Evolutionary conservation across 2,113 vertebrate genomes (phyloP), one percentile per base, ranked within the genome.

Genomic region (Plecotus auritus): DNA sequence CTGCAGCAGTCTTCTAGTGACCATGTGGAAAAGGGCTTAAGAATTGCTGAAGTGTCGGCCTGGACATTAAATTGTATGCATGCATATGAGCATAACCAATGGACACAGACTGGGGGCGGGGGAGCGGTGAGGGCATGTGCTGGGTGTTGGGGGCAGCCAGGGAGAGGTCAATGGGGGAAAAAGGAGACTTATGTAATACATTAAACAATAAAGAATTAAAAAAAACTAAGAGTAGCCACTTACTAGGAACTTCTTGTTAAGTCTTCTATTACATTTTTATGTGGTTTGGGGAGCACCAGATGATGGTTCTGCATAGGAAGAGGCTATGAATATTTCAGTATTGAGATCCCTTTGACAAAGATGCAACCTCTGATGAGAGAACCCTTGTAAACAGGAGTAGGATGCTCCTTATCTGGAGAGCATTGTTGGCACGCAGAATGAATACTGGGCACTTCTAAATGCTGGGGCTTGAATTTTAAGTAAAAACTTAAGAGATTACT

Each of bases 191-290:
- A 56, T 22, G 54, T 56, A 22, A 56, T 22, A 56, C 54, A 20
- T 20, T 56, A 9, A 56, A 56, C 54, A 56, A 56, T 56, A 56
- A 56, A 56, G 54, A 56, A 56, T 18, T 56, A 6, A 51, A 16
- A 22, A 56, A 56, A 69, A 85, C 14, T n/a, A 42, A 4, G 30
- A 42, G 8, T 28, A 51, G 35, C 56, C 23, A 30, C 54, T 67
- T 32, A 30, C 26, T 30, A 20, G 30, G 49, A 30, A 76, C 17
- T n/a, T 96, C 37, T 85, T 69, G 13, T 66, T 67, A 61, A 18
- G 35, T 45, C 11, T 67, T 67, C 22, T 23, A 18, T 95, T 86
- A 94, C 80, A 78, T 92, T 90, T 92, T 86, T 67, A 85, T 69
- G 76, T 86, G 30, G 12, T 87, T 96, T 81, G 67, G 67, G 84